phyloP scores from a whole-genome alignment of 1,140 invertebrate species.

The Diabrotica virgifera region DNA sequence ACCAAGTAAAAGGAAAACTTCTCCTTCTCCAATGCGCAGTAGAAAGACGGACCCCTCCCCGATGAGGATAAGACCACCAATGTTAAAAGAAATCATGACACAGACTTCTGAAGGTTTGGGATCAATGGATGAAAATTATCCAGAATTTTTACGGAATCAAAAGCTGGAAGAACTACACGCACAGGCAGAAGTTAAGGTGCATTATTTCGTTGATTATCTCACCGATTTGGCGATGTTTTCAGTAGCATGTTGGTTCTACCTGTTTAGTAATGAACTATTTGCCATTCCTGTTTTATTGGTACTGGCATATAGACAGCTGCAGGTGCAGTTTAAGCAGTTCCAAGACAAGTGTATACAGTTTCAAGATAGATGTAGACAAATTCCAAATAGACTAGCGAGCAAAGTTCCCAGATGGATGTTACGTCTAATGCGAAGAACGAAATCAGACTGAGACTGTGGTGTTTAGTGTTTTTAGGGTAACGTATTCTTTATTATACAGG shows the following conservation, averaged over 20 bases:
- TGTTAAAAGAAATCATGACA: slow-evolving; percentile 43
- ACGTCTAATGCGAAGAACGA: slow-evolving; percentile 19
- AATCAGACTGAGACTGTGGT: slow-evolving; percentile 5
- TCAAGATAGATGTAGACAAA: background rate
- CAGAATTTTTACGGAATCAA: slow-evolving; percentile 9
- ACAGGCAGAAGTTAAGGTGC: slow-evolving; percentile 61
- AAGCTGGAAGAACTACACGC: slow-evolving; percentile 32
- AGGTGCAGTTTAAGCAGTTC: slow-evolving; percentile 53
- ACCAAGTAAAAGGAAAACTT: slow-evolving; percentile 20
- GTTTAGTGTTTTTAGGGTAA: no score
- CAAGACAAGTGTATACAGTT: background rate
- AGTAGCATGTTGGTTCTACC: slow-evolving; percentile 72
- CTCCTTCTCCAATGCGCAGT: slow-evolving; percentile 29
- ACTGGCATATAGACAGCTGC: slow-evolving; percentile 71
- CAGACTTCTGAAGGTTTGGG: slow-evolving; percentile 42
- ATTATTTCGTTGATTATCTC: slow-evolving; percentile 62
- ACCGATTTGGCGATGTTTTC: slow-evolving; percentile 68
- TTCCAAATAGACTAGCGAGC: slow-evolving; percentile 25
- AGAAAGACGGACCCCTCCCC: slow-evolving; percentile 3
- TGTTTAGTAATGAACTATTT: slow-evolving; percentile 73
- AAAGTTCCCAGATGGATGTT: slow-evolving; percentile 49
- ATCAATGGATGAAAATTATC: slow-evolving; percentile 20
- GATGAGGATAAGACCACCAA: slow-evolving; percentile 24
- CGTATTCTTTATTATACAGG: no score
- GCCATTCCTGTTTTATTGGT: slow-evolving; percentile 72